Base-by-base conservation (phyloP, 2,888 invertebrate genomes). In the Acanthococcus lagerstroemiae region DNA sequence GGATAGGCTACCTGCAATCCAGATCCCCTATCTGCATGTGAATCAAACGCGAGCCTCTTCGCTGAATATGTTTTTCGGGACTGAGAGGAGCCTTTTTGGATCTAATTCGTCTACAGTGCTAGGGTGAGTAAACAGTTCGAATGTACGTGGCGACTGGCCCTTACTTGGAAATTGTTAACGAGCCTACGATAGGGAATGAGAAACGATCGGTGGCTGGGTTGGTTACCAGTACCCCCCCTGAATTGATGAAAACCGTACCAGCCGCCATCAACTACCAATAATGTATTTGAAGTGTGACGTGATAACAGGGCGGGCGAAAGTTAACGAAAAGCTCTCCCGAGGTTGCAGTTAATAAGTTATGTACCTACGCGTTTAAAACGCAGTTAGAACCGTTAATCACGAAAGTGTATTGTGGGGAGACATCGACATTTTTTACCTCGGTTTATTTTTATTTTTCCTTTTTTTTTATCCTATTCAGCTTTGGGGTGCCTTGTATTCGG, bases 261-360 rank as follows among this genome's bases (percentile, higher is more conserved):
- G 61, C 61, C 61, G 61, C 61, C 61, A 61, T 61, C 61, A 61
- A 61, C 61, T 61, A 61, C 61, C 50, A 50, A 61, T 61, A 61
- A 61, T 61, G 37, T 56, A 37, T 61, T 50, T 50, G 50, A 37
- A 50, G 61, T 61, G 61, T 61, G 61, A 61, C 61, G 61, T 61
- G 61, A 61, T 61, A 61, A 61, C 61, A 52, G 61, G 61, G 52
- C 52, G 44, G 57, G 24, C 19, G 6, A 61, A 61, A 61, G 61
- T 61, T 61, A 61, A 61, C 61, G 52, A 61, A 56, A 56, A 27
- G 21, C 44, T 48, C 26, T 48, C 25, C 46, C 52, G 26, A 37
- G 26, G 61, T n/a, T 55, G 24, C 50, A 50, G 37, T 52, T 61
- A 61, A 61, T 61, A 50, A 52, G 61, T 52, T 61, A 61, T 37